Evolutionary conservation across 1,140 invertebrate genomes (phyloP).

Genomic region (Pseudomyrmex dendroicus): DNA sequence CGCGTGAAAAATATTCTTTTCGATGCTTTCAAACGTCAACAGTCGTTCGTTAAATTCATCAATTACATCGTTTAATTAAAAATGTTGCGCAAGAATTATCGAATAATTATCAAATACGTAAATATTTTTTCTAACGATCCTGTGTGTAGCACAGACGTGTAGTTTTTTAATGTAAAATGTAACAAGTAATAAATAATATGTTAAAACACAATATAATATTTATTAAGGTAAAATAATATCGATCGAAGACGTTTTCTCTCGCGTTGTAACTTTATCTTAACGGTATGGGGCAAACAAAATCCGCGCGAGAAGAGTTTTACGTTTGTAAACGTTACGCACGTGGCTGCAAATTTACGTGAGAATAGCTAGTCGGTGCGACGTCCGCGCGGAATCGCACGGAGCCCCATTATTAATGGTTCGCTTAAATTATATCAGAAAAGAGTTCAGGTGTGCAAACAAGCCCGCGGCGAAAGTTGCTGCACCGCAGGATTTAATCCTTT

Average conservation of each 20-base stretch:
- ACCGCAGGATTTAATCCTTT: slow-evolving; percentile 82
- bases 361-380: neutral
- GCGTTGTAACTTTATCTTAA: neutral
- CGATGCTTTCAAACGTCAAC: neutral
- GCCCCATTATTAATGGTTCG: slow-evolving; percentile 65
- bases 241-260: neutral
- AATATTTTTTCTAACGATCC: too few species aligned
- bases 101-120: too few species aligned
- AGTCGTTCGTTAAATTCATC: neutral
- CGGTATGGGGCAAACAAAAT: neutral
- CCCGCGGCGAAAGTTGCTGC: slow-evolving; percentile 78
- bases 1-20: slow-evolving; percentile 27
- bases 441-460: slow-evolving; percentile 84
- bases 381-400: neutral
- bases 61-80: neutral
- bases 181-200: neutral
- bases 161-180: too few species aligned
- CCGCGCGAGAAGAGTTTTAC: neutral
- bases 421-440: slow-evolving; percentile 68
- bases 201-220: neutral
- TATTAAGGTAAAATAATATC: neutral
- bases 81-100: neutral
- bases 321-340: neutral
- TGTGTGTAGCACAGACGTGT: too few species aligned
- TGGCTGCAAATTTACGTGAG: neutral